A percentile compares a stretch with the other conserved stretches of the same genome.
Conservation (phyloP, 2,888 invertebrate genomes). For the Allygus modestus region DNA sequence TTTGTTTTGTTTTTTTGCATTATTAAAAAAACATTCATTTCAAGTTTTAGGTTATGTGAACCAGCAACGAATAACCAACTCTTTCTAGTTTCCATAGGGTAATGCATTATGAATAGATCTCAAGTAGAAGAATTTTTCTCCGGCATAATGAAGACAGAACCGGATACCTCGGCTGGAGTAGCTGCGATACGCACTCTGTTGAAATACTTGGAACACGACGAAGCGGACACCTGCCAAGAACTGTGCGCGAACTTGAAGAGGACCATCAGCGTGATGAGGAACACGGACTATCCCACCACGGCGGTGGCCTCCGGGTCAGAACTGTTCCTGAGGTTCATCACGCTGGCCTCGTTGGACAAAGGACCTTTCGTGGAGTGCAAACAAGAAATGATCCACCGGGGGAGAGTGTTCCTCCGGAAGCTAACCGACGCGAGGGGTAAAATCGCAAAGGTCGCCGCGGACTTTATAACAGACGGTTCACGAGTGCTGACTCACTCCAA, state of each 20-base stretch:
- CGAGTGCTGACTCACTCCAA: slow-evolving; percentile 93
- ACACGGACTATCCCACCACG: slow-evolving; percentile 91
- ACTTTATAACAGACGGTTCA: slow-evolving; percentile 92
- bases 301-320: slow-evolving; percentile 95
- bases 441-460: slow-evolving; percentile 88
- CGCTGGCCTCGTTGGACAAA: slow-evolving; percentile 88
- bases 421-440: slow-evolving; percentile 87
- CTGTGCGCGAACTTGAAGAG: slow-evolving; percentile 87
- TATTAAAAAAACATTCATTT: too few species aligned
- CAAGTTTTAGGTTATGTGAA: too few species aligned
- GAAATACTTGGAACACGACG: slow-evolving; percentile 88
- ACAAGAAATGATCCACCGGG: slow-evolving; percentile 88
- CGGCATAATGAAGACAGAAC: slow-evolving; percentile 84
- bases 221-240: slow-evolving; percentile 92
- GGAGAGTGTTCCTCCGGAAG: slow-evolving; percentile 86
- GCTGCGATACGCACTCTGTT: slow-evolving; percentile 93
- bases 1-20: too few species aligned
- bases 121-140: slow-evolving; percentile 86
- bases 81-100: too few species aligned
- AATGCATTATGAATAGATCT: slow-evolving; percentile 72
- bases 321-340: slow-evolving; percentile 94
- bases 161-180: slow-evolving; percentile 91
- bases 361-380: slow-evolving; percentile 91
- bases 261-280: slow-evolving; percentile 88
- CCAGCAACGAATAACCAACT: too few species aligned